Evolutionary conservation across 2,888 invertebrate species (phyloP).

Genomic region (Rhingia rostrata): DNA sequence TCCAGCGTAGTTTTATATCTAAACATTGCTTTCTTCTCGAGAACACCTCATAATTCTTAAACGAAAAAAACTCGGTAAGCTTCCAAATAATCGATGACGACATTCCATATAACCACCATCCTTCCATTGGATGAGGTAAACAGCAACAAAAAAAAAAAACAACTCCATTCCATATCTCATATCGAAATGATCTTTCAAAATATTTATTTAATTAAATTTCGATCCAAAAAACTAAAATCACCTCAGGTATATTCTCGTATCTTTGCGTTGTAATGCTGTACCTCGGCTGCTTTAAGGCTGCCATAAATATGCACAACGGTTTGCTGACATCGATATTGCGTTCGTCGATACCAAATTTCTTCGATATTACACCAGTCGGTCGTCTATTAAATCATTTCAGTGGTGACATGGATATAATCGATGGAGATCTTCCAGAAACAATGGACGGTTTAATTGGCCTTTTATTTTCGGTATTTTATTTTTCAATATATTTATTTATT

Average conservation of each 20-base stretch:
- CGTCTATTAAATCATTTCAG: conserved; percentile 88
- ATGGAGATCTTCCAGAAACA: conserved; percentile 85
- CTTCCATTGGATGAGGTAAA: conserved; percentile 58
- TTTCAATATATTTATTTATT: conserved; percentile 3
- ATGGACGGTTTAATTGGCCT: conserved; percentile 83
- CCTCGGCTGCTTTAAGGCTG: conserved; percentile 85
- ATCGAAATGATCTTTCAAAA: conserved; percentile 32
- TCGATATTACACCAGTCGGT: conserved; percentile 88
- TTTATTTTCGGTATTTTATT: conserved; percentile 82
- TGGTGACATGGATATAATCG: conserved; percentile 87
- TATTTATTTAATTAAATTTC: conserved; percentile 41
- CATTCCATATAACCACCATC: conserved; percentile 57
- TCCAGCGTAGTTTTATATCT: neutral
- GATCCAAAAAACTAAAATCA: conserved; percentile 30
- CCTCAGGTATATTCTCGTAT: conserved; percentile 84
- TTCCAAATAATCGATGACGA: conserved; percentile 1
- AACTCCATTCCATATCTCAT: conserved; percentile 14
- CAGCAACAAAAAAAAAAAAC: neutral
- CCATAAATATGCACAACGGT: conserved; percentile 85
- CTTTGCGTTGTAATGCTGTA: conserved; percentile 85
- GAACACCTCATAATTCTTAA: conserved; percentile 3
- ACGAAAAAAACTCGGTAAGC: conserved; percentile 7
- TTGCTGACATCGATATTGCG: conserved; percentile 85
- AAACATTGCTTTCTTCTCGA: conserved; percentile 13
- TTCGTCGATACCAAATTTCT: conserved; percentile 87